Base-by-base conservation (phyloP, 2,113 vertebrate species). In the Helogale parvula region DNA sequence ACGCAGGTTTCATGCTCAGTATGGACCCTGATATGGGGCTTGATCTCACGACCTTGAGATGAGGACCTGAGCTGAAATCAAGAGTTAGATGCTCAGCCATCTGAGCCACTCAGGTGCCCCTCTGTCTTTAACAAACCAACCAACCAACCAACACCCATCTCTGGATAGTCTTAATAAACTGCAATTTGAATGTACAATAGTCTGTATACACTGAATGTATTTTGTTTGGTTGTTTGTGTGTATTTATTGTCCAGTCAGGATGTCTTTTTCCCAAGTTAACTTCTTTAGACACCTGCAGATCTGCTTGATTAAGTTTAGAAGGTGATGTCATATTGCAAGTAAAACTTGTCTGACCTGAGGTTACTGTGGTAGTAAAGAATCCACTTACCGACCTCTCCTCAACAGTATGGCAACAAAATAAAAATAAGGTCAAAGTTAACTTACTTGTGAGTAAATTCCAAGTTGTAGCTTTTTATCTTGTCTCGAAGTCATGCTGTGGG, bases 241-340 rank as follows among this genome's bases (percentile, higher is more conserved):
- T 57, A 74, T 93, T 69, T 94, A 96, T 0, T 72, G 19, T 93
- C 35, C 97, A 29, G 63, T 94, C 83, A 57, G 41, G 13, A 69
- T 97, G 35, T 80, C 69, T 45, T 95, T 93, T 21, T 96, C 23
- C 38, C 45, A 15, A 88, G 15, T 89, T 88, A 85, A 45, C 94
- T 97, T 95, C 33, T 25, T 72, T 17, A 33, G 54, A 76, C 63
- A 92, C 25, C 68, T 68, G 14, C 57, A 41, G 38, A 54, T 95
- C 92, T n/a, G 27, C 13, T 79, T 97, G 92, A 96, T 93, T 93
- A 83, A 77, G 85, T 96, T 96, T 19, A 23, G 31, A 89, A 95
- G 95, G 82, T 96, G 68, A 14, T 94, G 29, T 54, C 77, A 81
- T n/a, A 35, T 72, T 85, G 63, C 69, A 95, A 3, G 60, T 68